These are phyloP conservation scores for Pangasius sanitwongsei DNA, from an alignment of 2,797 vertebrate genomes.

Conservation along the genomic window DNA sequence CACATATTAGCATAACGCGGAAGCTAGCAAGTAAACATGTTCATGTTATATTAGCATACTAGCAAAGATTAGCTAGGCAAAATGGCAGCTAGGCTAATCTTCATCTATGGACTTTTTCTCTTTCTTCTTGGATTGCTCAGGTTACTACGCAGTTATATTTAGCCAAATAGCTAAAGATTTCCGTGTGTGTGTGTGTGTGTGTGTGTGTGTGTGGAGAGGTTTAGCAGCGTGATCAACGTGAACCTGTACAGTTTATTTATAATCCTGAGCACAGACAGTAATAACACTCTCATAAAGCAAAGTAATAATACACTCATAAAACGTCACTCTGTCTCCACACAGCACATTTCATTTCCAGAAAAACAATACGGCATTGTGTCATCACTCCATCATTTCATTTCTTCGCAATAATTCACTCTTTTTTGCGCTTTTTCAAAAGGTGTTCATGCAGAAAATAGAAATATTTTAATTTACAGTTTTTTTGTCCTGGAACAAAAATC, in stretches of 20 bases:
- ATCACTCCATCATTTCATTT: background rate
- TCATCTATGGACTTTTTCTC: background rate
- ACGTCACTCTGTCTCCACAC: background rate
- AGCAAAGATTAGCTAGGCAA: background rate
- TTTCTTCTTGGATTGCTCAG: background rate
- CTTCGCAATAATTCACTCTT: background rate
- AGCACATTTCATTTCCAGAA: background rate
- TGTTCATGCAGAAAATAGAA: too few species aligned
- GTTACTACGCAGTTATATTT: background rate
- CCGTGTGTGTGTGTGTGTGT: background rate
- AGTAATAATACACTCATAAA: background rate
- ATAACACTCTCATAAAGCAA: background rate
- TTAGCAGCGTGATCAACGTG: background rate
- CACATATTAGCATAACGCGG: background rate
- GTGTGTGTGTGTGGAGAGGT: too few species aligned
- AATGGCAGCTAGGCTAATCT: background rate
- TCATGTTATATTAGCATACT: background rate
- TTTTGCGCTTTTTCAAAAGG: background rate
- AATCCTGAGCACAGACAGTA: background rate
- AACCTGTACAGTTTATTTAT: background rate
- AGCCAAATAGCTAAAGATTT: background rate
- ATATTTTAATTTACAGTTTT: too few species aligned
- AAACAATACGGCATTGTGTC: background rate
- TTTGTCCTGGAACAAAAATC: too few species aligned
- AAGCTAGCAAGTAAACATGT: background rate